Percentiles rank a stretch among this genome's conserved stretches.
Conservation (phyloP, 2,888 invertebrate species). For the Apantesis nais region DNA sequence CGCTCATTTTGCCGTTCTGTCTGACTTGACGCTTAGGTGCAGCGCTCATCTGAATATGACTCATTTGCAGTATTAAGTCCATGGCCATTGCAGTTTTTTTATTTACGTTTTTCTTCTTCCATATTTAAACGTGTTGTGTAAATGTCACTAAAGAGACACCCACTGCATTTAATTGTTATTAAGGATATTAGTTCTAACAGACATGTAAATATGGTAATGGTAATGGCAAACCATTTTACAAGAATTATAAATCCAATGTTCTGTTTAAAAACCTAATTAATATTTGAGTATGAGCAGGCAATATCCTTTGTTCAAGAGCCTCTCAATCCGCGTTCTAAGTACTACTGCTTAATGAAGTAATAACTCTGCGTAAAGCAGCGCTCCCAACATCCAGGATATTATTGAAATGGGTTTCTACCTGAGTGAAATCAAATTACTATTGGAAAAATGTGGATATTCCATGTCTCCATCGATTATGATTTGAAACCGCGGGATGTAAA, state of each 20-base stretch:
- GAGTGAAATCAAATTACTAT: too few relatives aligned
- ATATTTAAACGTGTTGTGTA: neutral
- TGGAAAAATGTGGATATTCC: too few relatives aligned
- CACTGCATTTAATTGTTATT: constrained; percentile 1
- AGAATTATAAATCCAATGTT: too few relatives aligned
- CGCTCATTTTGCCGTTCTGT: neutral
- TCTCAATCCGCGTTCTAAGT: neutral
- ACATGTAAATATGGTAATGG: neutral
- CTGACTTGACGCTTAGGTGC: neutral
- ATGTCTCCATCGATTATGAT: too few relatives aligned
- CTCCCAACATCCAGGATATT: neutral
- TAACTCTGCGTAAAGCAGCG: neutral
- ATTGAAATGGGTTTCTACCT: too few relatives aligned
- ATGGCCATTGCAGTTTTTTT: constrained; percentile 1
- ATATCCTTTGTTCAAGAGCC: neutral
- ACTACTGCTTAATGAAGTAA: neutral
- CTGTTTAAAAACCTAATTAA: neutral
- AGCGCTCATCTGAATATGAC: constrained; percentile 6
- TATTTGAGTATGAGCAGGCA: neutral
- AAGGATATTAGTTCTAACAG: neutral
- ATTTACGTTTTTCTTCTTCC: neutral
- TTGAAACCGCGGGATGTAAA: too few relatives aligned
- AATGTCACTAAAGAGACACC: neutral
- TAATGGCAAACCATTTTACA: too few relatives aligned
- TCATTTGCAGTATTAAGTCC: constrained; percentile 3